Evolutionary conservation across 1,140 invertebrate genomes (phyloP).

Genomic region (Apis dorsata): DNA sequence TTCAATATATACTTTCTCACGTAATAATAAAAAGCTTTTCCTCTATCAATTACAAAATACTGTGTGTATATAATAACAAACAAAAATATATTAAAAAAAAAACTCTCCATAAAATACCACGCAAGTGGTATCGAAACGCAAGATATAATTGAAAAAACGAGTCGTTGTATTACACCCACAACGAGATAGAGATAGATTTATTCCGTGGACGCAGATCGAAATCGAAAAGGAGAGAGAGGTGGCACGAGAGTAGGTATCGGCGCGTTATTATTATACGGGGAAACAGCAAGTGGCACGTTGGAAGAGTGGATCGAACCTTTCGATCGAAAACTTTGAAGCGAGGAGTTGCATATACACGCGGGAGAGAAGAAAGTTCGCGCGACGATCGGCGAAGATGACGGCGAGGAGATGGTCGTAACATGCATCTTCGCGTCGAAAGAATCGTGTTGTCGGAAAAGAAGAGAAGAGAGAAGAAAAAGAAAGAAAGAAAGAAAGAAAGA

Average conservation of each 20-base stretch:
- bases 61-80: too few species aligned
- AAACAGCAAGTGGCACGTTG: background rate
- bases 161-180: too few species aligned
- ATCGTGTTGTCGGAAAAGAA: conserved; percentile 13
- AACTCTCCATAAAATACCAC: too few species aligned
- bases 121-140: too few species aligned
- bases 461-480: too few species aligned
- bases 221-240: background rate
- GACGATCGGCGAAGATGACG: conserved; percentile 29
- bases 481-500: too few species aligned
- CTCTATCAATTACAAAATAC: too few species aligned
- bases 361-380: conserved; percentile 38
- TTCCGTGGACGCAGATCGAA: background rate
- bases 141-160: background rate
- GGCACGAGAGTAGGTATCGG: conserved; percentile 14
- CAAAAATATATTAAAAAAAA: too few species aligned
- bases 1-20: too few species aligned
- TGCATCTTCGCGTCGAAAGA: conserved; percentile 33
- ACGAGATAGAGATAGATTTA: background rate
- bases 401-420: background rate
- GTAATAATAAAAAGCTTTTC: too few species aligned
- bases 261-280: conserved; percentile 41
- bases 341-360: background rate
- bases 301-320: background rate
- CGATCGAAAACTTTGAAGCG: background rate